Base-by-base conservation (phyloP, 92 coral and sea anemone genomes). In the Epizoanthus ramosus region DNA sequence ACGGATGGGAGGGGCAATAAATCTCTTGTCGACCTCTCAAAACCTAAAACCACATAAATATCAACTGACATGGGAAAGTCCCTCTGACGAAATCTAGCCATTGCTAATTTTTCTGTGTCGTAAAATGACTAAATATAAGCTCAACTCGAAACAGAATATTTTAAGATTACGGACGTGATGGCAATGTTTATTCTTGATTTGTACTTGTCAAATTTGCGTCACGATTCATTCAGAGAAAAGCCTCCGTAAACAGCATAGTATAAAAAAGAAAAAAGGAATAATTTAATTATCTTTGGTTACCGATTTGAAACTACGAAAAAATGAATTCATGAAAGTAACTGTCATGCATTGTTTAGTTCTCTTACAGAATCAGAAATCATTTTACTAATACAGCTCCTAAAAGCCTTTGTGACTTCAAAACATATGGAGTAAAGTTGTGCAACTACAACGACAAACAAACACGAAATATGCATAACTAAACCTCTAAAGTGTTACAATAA, bases 1-100 rank as follows among this genome's bases (percentile, higher is more conserved):
- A 63, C 82, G 82, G 82, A 77, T 77, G 82, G 82, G 82, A 77
- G 82, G 82, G 82, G 70, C 70, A 39, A 77, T 37, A 61, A 77
- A 77, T 39, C 70, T 77, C 71, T 77, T 61, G 82, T 63, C 59
- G 43, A 16, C 59, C 82, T 39, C 82, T 77, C 71, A 61, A 77
- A 58, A 43, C 12, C 6, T 28, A 39, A 8, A 77, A 77, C 69
- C 82, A 24, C 70, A 41, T 60, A 77, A 61, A 33, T 9, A 67
- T 8, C 16, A 18, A 54, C 82, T 21, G 41, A 19, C 57, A 22
- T 14, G 71, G 57, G 82, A 69, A 61, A 77, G 56, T 37, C 41
- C 58, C 43, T 77, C 9, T 50, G 82, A n/a, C 3, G 15, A 77
- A 19, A 3, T 61, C 63, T 76, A 9, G 10, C 71, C 19, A 21